phyloP scores from a whole-genome alignment of 2,113 vertebrate genomes.

The Buteo buteo region DNA sequence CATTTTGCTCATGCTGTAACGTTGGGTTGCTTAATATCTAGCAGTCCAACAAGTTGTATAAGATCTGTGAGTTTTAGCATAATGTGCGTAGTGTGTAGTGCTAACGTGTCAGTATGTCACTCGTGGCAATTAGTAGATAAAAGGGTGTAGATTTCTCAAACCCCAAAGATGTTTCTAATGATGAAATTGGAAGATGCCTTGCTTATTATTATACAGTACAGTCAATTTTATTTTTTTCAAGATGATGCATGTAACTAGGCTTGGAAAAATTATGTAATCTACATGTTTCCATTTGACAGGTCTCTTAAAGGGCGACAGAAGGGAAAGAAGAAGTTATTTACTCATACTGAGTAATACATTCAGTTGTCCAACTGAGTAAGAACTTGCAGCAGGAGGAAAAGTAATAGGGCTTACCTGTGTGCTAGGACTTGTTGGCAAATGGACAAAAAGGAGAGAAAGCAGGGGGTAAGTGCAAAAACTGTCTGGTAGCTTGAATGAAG shows the following conservation, averaged over 20 bases:
- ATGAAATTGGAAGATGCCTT: neutral
- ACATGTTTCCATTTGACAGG: neutral
- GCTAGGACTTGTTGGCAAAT: neutral
- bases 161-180: neutral
- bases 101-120: too few species aligned
- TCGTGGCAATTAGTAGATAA: too few species aligned
- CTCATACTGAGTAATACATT: neutral
- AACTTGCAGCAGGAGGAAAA: neutral
- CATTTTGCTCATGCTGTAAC: rapidly evolving
- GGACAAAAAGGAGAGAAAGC: neutral
- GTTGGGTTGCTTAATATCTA: rapidly evolving
- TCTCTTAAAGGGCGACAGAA: neutral
- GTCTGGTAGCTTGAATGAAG: neutral
- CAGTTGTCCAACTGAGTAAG: too few species aligned
- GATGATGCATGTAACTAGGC: neutral
- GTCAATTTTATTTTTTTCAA: neutral
- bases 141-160: neutral
- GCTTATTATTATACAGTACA: neutral
- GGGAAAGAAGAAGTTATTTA: neutral
- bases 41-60: too few species aligned
- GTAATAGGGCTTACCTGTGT: too few species aligned
- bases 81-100: rapidly evolving
- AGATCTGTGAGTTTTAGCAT: neutral
- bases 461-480: too few species aligned
- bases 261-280: neutral